These are phyloP conservation scores for Gnathonemus longibarbis DNA, from an alignment of 2,113 vertebrate genomes.

Conservation along the genomic window DNA sequence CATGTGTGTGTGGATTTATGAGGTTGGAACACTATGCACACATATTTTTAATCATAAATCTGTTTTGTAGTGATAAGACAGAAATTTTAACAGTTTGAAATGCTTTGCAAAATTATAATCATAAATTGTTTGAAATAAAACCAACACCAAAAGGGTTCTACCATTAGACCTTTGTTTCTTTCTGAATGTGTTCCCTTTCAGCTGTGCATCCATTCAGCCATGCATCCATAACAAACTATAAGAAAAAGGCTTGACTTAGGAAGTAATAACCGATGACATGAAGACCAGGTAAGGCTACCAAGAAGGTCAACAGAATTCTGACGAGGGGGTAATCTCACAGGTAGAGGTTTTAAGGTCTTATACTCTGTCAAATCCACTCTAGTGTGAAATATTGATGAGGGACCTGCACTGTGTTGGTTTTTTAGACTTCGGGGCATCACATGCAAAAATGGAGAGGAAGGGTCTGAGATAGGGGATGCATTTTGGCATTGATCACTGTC, in stretches of 20 bases:
- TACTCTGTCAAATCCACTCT: neutral
- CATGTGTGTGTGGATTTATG: neutral
- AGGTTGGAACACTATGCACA: neutral
- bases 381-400: conserved; percentile 3
- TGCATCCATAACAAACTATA: neutral
- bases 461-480: neutral
- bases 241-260: neutral
- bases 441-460: neutral
- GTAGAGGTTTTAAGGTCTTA: neutral
- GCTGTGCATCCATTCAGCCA: neutral
- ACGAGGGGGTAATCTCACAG: neutral
- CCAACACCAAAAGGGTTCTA: neutral
- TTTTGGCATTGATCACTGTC: neutral
- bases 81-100: neutral
- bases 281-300: neutral
- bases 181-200: neutral
- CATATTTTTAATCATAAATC: neutral
- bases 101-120: neutral
- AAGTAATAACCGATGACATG: neutral
- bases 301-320: neutral
- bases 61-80: neutral
- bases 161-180: neutral
- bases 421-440: neutral
- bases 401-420: neutral
- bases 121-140: neutral